These are phyloP conservation scores for Rhodophaea formosa DNA, from an alignment of 2,888 invertebrate species.

Conservation along the genomic window DNA sequence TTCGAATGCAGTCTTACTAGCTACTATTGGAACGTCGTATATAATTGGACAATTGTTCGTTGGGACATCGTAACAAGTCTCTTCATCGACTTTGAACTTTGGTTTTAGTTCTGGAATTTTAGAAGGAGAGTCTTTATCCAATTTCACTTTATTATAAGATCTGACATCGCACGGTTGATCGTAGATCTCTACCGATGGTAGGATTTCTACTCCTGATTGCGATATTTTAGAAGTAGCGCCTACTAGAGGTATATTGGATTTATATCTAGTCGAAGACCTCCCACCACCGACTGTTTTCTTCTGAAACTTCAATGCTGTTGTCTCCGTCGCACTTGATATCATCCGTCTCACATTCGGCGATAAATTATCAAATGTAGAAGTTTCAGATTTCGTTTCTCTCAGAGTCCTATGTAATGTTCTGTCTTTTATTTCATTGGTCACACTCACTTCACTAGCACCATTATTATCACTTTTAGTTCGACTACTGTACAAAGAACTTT, in stretches of 20 bases:
- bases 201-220: slow-evolving; percentile 71
- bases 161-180: slow-evolving; percentile 61
- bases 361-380: slow-evolving; percentile 74
- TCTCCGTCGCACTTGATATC: slow-evolving; percentile 78
- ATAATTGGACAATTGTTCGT: slow-evolving; percentile 70
- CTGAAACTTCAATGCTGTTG: slow-evolving; percentile 66
- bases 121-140: slow-evolving; percentile 46
- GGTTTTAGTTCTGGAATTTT: slow-evolving; percentile 47
- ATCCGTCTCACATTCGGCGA: slow-evolving; percentile 83
- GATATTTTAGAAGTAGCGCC: slow-evolving; percentile 78
- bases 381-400: slow-evolving; percentile 57
- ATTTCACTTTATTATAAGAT: slow-evolving; percentile 41
- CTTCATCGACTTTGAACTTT: slow-evolving; percentile 61
- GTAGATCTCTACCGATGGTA: slow-evolving; percentile 72
- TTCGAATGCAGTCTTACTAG: slow-evolving; percentile 70
- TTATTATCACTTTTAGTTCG: slow-evolving; percentile 71
- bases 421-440: slow-evolving; percentile 58
- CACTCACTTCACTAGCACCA: slow-evolving; percentile 58
- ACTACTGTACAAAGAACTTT: slow-evolving; percentile 65
- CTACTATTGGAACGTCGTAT: slow-evolving; percentile 67
- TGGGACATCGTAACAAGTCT: slow-evolving; percentile 70
- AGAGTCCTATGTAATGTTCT: slow-evolving; percentile 59
- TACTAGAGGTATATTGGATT: slow-evolving; percentile 72
- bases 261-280: slow-evolving; percentile 61
- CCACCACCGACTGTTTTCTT: slow-evolving; percentile 58